phyloP scores from a whole-genome alignment of 2,888 invertebrate genomes.

The Amphipoea oculea region DNA sequence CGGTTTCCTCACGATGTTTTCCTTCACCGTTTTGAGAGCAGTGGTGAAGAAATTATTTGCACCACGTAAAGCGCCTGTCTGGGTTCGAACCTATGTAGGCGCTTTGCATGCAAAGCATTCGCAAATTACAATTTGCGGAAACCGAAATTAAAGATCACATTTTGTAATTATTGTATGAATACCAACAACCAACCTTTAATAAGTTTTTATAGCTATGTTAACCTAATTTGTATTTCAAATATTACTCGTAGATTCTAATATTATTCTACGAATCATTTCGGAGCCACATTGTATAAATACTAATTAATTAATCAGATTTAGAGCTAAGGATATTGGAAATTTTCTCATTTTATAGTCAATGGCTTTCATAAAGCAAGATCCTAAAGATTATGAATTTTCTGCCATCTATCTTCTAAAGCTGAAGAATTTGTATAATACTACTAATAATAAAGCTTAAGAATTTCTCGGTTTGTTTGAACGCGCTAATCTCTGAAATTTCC shows the following conservation, averaged over 20 bases:
- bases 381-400: conserved; percentile 36
- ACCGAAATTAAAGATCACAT: neutral
- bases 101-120: no score
- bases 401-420: neutral
- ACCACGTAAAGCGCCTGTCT: no score
- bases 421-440: no score
- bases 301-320: conserved; percentile 29
- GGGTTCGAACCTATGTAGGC: no score
- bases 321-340: conserved; percentile 38
- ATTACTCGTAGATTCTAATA: neutral
- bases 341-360: conserved; percentile 24
- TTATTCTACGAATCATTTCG: conserved; percentile 6
- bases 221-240: conserved; percentile 2
- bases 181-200: neutral
- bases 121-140: no score
- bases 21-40: no score
- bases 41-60: no score
- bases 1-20: no score
- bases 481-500: no score
- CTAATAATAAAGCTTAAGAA: no score
- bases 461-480: no score
- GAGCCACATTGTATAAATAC: neutral
- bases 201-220: neutral
- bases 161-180: neutral
- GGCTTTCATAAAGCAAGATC: conserved; percentile 12